Evolutionary conservation across 37 sponge, comb jelly and placozoan species (phyloP).

Genomic region (Spongilla lacustris): DNA sequence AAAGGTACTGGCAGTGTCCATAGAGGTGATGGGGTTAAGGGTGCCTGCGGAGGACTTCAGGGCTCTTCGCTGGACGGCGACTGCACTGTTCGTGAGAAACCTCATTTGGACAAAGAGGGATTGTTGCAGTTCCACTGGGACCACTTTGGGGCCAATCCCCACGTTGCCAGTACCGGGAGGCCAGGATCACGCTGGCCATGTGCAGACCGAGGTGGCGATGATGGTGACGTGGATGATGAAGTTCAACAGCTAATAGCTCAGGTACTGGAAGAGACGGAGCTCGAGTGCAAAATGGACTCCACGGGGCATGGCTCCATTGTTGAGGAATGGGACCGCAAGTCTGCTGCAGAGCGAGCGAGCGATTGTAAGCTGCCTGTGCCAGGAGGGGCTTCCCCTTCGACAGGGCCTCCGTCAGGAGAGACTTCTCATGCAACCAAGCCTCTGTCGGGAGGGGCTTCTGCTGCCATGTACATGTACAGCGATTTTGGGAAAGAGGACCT

Average conservation of each 20-base stretch:
- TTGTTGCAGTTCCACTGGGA: slow-evolving; percentile 47
- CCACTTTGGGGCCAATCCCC: slow-evolving; percentile 29
- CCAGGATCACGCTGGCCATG: not conserved
- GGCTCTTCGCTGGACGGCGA: not conserved
- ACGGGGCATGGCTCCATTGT: slow-evolving; percentile 29
- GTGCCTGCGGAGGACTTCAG: not conserved
- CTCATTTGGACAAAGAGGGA: not conserved
- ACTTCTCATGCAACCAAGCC: not conserved
- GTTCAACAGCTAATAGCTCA: slow-evolving; percentile 64
- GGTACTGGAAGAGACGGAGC: slow-evolving; percentile 63
- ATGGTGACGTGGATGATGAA: slow-evolving; percentile 37
- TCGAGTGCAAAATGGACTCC: slow-evolving; percentile 66
- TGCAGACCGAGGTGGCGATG: not conserved
- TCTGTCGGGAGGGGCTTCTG: not conserved
- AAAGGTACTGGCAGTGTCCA: not conserved
- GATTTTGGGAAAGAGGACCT: slow-evolving; percentile 71
- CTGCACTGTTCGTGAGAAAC: not conserved
- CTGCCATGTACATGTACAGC: not conserved
- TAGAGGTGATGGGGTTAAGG: not conserved
- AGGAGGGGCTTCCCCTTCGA: not conserved
- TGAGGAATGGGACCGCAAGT: not conserved
- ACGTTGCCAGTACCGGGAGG: not conserved
- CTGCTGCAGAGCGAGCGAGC: not conserved
- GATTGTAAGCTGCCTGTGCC: not conserved
- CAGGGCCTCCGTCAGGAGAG: not conserved